phyloP scores from a whole-genome alignment of 1,140 invertebrate genomes.

The Drosophila murphyi region DNA sequence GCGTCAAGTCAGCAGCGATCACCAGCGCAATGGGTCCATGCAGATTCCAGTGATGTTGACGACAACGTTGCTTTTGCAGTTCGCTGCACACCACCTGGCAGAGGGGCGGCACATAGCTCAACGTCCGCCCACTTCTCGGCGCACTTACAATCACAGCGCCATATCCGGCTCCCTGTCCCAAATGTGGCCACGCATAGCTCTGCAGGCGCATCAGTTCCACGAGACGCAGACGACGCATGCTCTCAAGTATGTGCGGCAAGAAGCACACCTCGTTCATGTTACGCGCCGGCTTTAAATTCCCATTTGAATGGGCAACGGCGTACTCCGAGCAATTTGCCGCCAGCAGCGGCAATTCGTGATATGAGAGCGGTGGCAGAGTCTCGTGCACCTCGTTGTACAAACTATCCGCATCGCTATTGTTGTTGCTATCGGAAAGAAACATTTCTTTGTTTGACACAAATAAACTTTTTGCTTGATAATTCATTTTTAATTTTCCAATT shows the following conservation, averaged over 20 bases:
- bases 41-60: background rate
- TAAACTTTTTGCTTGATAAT: background rate
- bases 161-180: slow-evolving; percentile 14
- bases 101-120: slow-evolving; percentile 55
- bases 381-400: slow-evolving; percentile 16
- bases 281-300: slow-evolving; percentile 16
- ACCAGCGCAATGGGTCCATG: slow-evolving; percentile 40
- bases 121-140: slow-evolving; percentile 59
- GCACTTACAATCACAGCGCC: slow-evolving; percentile 57
- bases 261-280: slow-evolving; percentile 37
- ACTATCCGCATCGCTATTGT: background rate
- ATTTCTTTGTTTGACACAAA: no score
- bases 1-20: slow-evolving; percentile 27
- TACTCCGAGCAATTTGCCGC: slow-evolving; percentile 46
- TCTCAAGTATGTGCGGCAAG: slow-evolving; percentile 33
- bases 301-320: slow-evolving; percentile 39
- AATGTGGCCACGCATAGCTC: slow-evolving; percentile 61
- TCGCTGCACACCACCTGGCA: slow-evolving; percentile 35
- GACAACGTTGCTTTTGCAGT: background rate
- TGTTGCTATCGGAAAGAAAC: slow-evolving; percentile 4
- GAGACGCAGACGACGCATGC: slow-evolving; percentile 43
- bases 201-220: slow-evolving; percentile 49
- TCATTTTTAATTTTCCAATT: background rate
- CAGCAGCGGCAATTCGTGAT: slow-evolving; percentile 20
- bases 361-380: slow-evolving; percentile 7